These are phyloP conservation scores for Caradrina kadenii DNA, from an alignment of 2,888 invertebrate species.

Conservation along the genomic window DNA sequence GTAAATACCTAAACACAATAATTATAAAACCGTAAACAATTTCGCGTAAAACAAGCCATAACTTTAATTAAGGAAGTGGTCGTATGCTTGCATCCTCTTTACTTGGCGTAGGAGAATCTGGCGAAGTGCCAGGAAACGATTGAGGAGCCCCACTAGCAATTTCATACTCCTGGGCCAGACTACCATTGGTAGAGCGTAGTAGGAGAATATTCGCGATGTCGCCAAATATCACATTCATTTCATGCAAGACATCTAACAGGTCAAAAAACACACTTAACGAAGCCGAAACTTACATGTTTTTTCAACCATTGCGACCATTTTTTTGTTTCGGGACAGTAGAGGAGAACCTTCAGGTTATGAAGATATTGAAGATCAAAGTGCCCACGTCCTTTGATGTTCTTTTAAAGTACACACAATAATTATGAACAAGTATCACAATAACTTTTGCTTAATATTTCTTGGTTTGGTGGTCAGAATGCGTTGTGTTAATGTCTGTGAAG, in stretches of 20 bases:
- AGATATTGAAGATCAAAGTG: too few relatives aligned
- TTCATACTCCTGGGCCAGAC: constrained; percentile 9
- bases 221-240: background rate
- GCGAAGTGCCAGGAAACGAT: constrained; percentile 32
- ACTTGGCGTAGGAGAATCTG: constrained; percentile 29
- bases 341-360: too few relatives aligned
- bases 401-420: too few relatives aligned
- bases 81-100: constrained; percentile 37
- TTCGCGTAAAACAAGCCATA: constrained; percentile 31
- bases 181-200: background rate
- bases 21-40: constrained; percentile 29
- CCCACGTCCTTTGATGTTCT: too few relatives aligned
- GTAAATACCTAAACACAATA: constrained; percentile 14
- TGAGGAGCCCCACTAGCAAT: constrained; percentile 12
- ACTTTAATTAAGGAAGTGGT: constrained; percentile 41
- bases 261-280: too few relatives aligned
- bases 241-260: background rate
- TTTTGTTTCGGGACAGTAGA: too few relatives aligned
- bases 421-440: too few relatives aligned
- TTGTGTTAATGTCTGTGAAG: too few relatives aligned
- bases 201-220: background rate
- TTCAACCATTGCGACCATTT: too few relatives aligned
- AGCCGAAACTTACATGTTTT: too few relatives aligned
- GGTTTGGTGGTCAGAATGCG: too few relatives aligned
- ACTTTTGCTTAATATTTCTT: too few relatives aligned